Evolutionary conservation across 2,113 vertebrate species (phyloP).

Genomic region (Peromyscus maniculatus): DNA sequence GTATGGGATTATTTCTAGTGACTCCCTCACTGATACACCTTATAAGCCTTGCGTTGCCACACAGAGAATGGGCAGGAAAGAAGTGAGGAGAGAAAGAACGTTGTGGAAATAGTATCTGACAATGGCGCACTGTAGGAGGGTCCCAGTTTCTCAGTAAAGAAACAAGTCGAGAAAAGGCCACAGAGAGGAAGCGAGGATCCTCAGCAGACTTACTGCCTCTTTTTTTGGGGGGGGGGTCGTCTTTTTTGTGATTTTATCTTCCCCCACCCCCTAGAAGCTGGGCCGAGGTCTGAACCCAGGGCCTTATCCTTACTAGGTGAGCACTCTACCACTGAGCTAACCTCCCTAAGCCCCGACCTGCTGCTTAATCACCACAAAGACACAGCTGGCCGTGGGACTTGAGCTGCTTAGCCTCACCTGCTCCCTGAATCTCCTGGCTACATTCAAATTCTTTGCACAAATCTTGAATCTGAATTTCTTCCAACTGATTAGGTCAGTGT

Average conservation of each 20-base stretch:
- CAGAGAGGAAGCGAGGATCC: constrained; percentile 8
- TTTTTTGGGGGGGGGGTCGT: background rate
- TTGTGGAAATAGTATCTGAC: background rate
- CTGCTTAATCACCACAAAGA: constrained; percentile 42
- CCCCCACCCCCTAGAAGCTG: no score
- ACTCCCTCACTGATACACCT: background rate
- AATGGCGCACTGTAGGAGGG: background rate
- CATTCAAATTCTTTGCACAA: constrained; percentile 31
- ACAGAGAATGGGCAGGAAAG: constrained; percentile 5
- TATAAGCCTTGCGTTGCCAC: constrained; percentile 1
- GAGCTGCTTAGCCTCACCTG: constrained; percentile 76
- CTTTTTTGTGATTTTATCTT: background rate
- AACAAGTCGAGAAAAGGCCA: constrained; percentile 1
- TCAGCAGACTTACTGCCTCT: constrained; percentile 73
- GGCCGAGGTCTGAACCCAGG: background rate
- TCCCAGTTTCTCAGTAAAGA: constrained; percentile 33
- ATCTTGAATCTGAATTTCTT: constrained; percentile 73
- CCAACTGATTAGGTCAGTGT: constrained; percentile 77
- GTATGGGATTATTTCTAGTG: background rate
- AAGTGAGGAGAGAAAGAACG: background rate
- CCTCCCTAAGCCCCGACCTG: constrained; percentile 42
- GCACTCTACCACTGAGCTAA: background rate
- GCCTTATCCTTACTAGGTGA: background rate
- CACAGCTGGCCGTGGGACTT: background rate
- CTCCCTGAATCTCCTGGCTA: constrained; percentile 70